Conservation (phyloP, 2,113 vertebrate genomes). For the Seriola dumerili region DNA sequence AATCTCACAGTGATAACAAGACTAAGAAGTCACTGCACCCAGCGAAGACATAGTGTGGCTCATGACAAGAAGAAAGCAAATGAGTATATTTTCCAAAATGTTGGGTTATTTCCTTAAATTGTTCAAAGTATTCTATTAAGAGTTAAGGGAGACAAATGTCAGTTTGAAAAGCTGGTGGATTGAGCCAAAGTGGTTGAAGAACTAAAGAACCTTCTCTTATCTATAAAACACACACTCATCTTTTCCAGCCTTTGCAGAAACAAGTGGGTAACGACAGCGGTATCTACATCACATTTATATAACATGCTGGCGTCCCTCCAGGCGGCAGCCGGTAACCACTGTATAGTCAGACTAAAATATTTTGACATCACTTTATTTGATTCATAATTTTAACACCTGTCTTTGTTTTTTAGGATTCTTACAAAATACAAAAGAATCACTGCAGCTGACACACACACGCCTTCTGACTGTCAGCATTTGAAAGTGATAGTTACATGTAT, state of each 20-base stretch:
- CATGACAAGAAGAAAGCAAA: no score
- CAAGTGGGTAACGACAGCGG: not conserved
- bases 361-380: not conserved
- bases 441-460: slow-evolving; percentile 2
- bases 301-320: not conserved
- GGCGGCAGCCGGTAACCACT: no score
- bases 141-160: no score
- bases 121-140: no score
- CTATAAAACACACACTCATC: not conserved
- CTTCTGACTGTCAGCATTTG: not conserved
- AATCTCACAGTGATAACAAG: no score
- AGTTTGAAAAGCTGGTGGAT: not conserved
- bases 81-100: no score
- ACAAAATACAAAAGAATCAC: slow-evolving; percentile 7
- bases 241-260: not conserved
- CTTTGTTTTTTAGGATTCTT: not conserved
- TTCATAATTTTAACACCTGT: not conserved
- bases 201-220: not conserved
- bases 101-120: no score
- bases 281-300: not conserved
- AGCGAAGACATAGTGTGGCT: no score
- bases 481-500: not conserved
- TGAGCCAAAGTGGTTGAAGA: not conserved
- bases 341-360: not conserved
- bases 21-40: no score